A percentile compares a stretch with the other conserved stretches of the same genome.
Evolutionary conservation across 2,113 vertebrate species (phyloP).

Genomic region (Hippocampus abdominalis): DNA sequence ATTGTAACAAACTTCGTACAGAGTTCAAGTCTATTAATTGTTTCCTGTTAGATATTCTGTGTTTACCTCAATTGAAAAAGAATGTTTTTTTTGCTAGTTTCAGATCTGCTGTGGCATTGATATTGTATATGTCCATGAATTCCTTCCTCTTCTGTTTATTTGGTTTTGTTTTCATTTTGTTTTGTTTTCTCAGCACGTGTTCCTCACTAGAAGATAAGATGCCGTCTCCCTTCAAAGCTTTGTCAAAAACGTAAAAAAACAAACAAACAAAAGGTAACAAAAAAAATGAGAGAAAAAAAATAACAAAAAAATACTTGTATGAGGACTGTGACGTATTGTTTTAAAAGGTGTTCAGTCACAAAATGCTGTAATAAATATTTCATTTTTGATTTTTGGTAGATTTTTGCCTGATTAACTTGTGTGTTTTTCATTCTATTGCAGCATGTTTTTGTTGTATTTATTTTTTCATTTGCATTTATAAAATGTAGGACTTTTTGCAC

Average conservation of each 20-base stretch:
- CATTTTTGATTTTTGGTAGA: slow-evolving; percentile 99
- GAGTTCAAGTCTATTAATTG: slow-evolving; percentile 99
- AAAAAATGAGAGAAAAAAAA: slow-evolving; percentile 61
- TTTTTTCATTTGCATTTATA: neutral
- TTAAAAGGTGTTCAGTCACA: slow-evolving; percentile 99
- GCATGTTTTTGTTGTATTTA: slow-evolving; percentile 16
- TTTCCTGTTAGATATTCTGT: slow-evolving; percentile 99
- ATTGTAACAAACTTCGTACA: slow-evolving; percentile 99
- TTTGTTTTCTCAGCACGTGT: slow-evolving; percentile 97
- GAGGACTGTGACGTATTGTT: slow-evolving; percentile 99
- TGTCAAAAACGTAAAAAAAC: slow-evolving; percentile 85
- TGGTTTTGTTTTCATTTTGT: neutral
- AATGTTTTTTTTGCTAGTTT: slow-evolving; percentile 99
- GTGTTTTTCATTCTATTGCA: slow-evolving; percentile 17
- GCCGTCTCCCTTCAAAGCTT: slow-evolving; percentile 99
- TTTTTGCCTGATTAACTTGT: slow-evolving; percentile 84
- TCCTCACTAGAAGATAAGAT: slow-evolving; percentile 99
- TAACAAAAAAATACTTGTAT: slow-evolving; percentile 99
- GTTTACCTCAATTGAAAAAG: slow-evolving; percentile 99
- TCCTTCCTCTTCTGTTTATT: slow-evolving; percentile 75
- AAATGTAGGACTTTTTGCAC: neutral
- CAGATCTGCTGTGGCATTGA: slow-evolving; percentile 99
- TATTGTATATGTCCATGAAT: slow-evolving; percentile 99
- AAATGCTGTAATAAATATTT: slow-evolving; percentile 99
- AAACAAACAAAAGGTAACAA: neutral